Percentiles rank a stretch among this genome's conserved stretches.
Evolutionary conservation across 1,140 invertebrate genomes (phyloP).

Genomic region (Amphibalanus amphitrite): DNA sequence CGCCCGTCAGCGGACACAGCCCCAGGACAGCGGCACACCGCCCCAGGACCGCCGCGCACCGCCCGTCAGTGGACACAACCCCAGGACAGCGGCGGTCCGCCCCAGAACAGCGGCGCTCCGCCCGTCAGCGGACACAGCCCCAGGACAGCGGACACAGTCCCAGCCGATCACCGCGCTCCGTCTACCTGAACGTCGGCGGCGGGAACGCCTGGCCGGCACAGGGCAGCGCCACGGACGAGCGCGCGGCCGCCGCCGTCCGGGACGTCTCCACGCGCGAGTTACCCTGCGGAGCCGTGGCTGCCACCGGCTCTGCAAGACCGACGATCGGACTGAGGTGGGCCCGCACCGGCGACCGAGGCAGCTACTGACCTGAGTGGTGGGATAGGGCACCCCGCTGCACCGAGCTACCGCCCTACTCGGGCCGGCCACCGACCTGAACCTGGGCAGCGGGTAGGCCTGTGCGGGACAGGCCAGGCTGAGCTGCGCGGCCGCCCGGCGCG

Average conservation of each 20-base stretch:
- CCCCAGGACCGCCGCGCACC: no score
- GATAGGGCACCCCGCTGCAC: slow-evolving; percentile 8
- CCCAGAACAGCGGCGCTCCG: no score
- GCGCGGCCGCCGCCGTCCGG: slow-evolving; percentile 12
- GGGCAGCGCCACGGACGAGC: slow-evolving; percentile 37
- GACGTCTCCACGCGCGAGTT: slow-evolving; percentile 13
- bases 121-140: no score
- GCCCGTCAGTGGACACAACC: no score
- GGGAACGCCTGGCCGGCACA: slow-evolving; percentile 32
- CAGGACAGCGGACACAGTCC: no score
- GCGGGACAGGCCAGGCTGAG: slow-evolving; percentile 15
- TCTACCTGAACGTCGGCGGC: slow-evolving; percentile 6
- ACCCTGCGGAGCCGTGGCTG: slow-evolving; percentile 17
- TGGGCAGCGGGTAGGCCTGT: slow-evolving; percentile 17
- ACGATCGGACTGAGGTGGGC: no score
- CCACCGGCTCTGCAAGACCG: slow-evolving; percentile 29
- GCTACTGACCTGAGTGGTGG: slow-evolving; percentile 10
- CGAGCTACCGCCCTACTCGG: no score
- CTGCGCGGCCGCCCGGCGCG: slow-evolving; percentile 12
- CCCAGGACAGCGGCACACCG: no score
- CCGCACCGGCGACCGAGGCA: no score
- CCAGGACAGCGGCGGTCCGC: no score
- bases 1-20: no score
- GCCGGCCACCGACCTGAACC: slow-evolving; percentile 17
- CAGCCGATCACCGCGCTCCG: background rate